Conservation (phyloP, 1,140 invertebrate genomes). For the Zaprionus vittiger region DNA sequence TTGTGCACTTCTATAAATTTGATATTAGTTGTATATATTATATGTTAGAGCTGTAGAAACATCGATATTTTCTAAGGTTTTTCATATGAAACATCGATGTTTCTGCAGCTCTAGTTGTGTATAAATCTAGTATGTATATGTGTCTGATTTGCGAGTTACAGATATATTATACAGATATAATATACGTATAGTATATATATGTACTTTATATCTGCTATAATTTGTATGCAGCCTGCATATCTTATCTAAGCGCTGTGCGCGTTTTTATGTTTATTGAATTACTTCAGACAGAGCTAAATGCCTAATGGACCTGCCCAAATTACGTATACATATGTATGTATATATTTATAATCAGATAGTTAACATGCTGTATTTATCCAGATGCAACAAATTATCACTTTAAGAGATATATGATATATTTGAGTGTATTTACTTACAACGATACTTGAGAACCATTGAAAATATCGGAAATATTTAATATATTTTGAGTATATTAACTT, state of each 20-base stretch:
- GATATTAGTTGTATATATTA: too few relatives aligned
- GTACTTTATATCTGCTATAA: not conserved
- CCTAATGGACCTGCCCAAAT: conserved; percentile 1
- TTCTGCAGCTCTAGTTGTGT: too few relatives aligned
- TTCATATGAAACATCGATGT: too few relatives aligned
- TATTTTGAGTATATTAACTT: not conserved
- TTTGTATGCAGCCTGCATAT: not conserved
- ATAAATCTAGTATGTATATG: too few relatives aligned
- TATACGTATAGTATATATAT: not conserved
- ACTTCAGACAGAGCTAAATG: not conserved
- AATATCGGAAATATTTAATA: too few relatives aligned
- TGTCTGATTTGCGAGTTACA: too few relatives aligned
- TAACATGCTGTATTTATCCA: not conserved
- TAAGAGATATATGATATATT: not conserved
- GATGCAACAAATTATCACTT: not conserved
- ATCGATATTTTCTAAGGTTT: too few relatives aligned
- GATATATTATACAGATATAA: not conserved
- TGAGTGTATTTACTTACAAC: not conserved
- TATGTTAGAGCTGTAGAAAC: too few relatives aligned
- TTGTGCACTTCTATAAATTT: too few relatives aligned
- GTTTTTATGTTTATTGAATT: conserved; percentile 1
- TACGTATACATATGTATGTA: not conserved
- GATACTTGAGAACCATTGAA: too few relatives aligned
- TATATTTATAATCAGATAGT: not conserved
- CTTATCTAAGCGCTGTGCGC: not conserved